Conservation (phyloP, 2,888 invertebrate species). For the Sympetrum striolatum region DNA sequence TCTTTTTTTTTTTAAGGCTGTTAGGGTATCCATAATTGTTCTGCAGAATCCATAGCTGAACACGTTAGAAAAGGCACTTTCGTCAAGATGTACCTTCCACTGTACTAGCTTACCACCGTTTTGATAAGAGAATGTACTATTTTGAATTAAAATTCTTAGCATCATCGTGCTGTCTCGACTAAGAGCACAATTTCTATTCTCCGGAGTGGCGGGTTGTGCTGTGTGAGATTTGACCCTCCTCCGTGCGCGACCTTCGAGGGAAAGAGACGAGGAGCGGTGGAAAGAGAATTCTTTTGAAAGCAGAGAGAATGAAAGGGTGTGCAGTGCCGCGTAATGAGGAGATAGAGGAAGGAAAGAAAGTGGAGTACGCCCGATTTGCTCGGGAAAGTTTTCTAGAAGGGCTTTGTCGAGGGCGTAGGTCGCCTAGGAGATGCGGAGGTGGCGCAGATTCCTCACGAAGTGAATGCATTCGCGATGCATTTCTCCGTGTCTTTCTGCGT, state of each 20-base stretch:
- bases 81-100: too few relatives aligned
- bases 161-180: too few relatives aligned
- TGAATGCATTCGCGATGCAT: slow-evolving; percentile 19
- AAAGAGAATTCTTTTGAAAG: neutral
- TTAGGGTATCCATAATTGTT: too few relatives aligned
- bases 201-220: too few relatives aligned
- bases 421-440: neutral
- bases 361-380: neutral
- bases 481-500: neutral
- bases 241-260: neutral
- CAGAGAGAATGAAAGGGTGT: neutral
- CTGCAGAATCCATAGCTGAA: too few relatives aligned
- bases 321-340: neutral
- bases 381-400: neutral
- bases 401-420: neutral
- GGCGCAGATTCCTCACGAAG: neutral
- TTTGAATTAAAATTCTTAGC: too few relatives aligned
- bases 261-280: neutral
- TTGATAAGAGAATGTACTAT: too few relatives aligned
- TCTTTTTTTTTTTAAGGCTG: too few relatives aligned
- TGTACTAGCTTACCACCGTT: too few relatives aligned
- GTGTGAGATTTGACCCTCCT: too few relatives aligned
- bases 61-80: too few relatives aligned
- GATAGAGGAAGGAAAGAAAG: neutral
- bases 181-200: too few relatives aligned